These are phyloP conservation scores for Athene cunicularia DNA, from an alignment of 2,113 vertebrate genomes.

Conservation along the genomic window DNA sequence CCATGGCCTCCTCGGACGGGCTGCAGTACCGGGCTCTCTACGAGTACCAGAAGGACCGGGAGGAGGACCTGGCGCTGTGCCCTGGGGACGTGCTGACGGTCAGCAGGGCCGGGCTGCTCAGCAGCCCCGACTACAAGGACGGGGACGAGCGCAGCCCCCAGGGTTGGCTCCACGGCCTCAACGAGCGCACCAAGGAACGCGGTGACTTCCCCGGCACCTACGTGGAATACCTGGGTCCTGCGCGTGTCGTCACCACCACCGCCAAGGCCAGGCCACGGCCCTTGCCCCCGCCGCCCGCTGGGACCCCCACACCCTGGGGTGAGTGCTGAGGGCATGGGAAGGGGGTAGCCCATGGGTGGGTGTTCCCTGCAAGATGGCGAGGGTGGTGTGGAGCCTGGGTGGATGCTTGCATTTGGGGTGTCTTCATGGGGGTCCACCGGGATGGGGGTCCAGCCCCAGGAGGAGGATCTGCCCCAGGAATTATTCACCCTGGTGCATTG, in stretches of 20 bases:
- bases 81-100: constrained; percentile 81
- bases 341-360: background rate
- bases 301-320: constrained; percentile 67
- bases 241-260: background rate
- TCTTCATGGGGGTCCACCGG: background rate
- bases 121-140: constrained; percentile 75
- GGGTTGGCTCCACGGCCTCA: constrained; percentile 83
- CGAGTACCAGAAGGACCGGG: constrained; percentile 80
- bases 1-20: constrained; percentile 77
- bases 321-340: constrained; percentile 36
- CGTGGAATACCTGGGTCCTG: constrained; percentile 80
- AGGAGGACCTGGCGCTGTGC: constrained; percentile 82
- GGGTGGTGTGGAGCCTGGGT: fast-evolving
- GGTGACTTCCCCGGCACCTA: constrained; percentile 84
- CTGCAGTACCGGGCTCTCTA: constrained; percentile 84
- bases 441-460: background rate
- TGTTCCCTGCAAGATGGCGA: background rate
- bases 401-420: background rate
- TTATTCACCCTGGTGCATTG: fast-evolving
- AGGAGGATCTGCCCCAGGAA: background rate
- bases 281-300: constrained; percentile 52
- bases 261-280: constrained; percentile 77
- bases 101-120: constrained; percentile 64
- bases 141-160: constrained; percentile 77
- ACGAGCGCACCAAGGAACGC: constrained; percentile 82